Evolutionary conservation across 2,888 invertebrate genomes (phyloP).

Genomic region (Dryococelus australis): DNA sequence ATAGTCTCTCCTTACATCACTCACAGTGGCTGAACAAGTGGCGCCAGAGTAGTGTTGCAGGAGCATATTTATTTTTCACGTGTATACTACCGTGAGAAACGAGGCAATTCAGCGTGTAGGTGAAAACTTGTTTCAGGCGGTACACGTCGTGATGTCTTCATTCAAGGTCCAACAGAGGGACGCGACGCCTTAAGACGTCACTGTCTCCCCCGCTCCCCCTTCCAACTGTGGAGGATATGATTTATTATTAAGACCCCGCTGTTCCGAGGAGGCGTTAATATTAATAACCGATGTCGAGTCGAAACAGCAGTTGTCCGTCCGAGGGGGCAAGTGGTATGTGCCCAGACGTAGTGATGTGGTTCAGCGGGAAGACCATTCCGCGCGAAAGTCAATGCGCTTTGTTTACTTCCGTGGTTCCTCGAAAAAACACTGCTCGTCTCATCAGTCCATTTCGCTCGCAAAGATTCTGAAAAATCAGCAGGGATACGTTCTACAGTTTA

Average conservation of each 20-base stretch:
- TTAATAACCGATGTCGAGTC: slow-evolving; percentile 42
- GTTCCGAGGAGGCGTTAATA: slow-evolving; percentile 42
- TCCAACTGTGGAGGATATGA: slow-evolving; percentile 31
- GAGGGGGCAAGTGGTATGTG: slow-evolving; percentile 25
- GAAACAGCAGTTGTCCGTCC: slow-evolving; percentile 37
- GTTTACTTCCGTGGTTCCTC: neutral
- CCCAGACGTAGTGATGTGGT: slow-evolving; percentile 21
- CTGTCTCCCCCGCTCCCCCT: neutral
- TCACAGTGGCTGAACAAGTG: too few relatives aligned
- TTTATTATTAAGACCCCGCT: slow-evolving; percentile 40
- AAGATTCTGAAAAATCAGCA: too few relatives aligned
- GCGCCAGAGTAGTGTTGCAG: too few relatives aligned
- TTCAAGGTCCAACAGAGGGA: slow-evolving; percentile 36
- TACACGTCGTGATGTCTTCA: slow-evolving; percentile 36
- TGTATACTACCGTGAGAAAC: too few relatives aligned
- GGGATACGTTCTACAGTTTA: too few relatives aligned
- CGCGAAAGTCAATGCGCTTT: neutral
- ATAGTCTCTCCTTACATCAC: too few relatives aligned
- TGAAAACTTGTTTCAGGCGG: neutral
- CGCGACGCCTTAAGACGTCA: slow-evolving; percentile 11
- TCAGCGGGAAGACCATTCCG: neutral
- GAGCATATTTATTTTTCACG: too few relatives aligned
- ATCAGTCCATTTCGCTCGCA: too few relatives aligned
- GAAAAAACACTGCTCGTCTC: neutral
- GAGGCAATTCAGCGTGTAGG: neutral